Conservation (phyloP, 2,113 vertebrate species). For the Tinamus guttatus region DNA sequence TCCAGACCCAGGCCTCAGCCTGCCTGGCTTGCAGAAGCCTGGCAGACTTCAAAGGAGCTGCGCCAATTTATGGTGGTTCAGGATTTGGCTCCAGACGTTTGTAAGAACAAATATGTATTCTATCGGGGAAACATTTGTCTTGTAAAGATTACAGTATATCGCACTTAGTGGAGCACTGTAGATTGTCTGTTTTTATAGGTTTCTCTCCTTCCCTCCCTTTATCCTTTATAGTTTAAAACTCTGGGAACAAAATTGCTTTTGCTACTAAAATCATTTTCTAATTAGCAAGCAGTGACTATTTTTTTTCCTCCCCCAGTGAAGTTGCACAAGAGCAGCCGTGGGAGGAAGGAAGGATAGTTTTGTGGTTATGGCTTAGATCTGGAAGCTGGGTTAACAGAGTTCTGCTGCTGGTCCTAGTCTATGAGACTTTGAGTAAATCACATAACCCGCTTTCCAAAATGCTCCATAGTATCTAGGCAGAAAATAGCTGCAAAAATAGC, state of each 20-base stretch:
- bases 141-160: not conserved
- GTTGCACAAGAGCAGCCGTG: not conserved
- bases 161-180: not conserved
- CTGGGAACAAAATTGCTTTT: conserved; percentile 29
- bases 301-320: conserved; percentile 13
- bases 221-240: not conserved
- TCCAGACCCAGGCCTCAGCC: not conserved
- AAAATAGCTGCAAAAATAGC: not conserved
- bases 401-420: not conserved
- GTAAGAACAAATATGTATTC: not conserved
- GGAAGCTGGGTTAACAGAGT: not conserved
- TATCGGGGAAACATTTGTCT: not conserved
- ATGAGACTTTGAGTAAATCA: fast-evolving
- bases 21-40: conserved; percentile 1
- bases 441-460: not conserved
- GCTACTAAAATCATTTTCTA: conserved; percentile 33
- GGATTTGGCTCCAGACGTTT: not conserved
- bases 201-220: not conserved
- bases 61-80: not conserved
- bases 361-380: conserved; percentile 3
- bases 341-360: conserved; percentile 46
- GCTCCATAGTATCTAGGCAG: not conserved
- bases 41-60: not conserved
- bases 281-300: not conserved
- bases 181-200: not conserved